Conservation (phyloP, 2,888 invertebrate species). For the Diaperis boleti region DNA sequence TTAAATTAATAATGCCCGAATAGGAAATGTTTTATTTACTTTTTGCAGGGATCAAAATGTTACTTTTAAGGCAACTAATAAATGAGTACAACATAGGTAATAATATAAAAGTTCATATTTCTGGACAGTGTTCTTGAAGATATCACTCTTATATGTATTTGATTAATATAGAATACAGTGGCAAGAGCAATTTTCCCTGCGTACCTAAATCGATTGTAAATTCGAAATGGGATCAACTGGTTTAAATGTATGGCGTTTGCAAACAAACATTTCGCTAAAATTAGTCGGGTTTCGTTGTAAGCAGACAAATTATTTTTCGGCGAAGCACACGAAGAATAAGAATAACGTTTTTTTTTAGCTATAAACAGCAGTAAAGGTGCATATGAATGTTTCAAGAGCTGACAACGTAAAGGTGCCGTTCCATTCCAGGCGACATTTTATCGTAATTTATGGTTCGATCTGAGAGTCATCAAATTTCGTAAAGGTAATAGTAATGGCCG, state of each 20-base stretch:
- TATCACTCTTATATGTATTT: no score
- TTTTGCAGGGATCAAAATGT: no score
- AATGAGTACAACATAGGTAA: no score
- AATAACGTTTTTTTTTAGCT: constrained; percentile 9
- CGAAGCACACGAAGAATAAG: not conserved
- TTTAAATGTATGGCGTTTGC: not conserved
- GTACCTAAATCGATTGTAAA: no score
- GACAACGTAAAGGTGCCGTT: constrained; percentile 15
- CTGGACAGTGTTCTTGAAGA: no score
- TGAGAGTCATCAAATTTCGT: constrained; percentile 29
- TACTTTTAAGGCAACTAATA: no score
- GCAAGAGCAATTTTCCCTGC: no score
- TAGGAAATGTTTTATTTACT: no score
- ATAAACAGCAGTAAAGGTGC: constrained; percentile 7
- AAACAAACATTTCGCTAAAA: constrained; percentile 3
- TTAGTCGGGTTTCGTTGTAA: not conserved
- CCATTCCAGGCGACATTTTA: constrained; percentile 16
- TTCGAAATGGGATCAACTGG: not conserved
- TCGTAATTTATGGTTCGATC: constrained; percentile 22
- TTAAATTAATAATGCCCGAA: no score
- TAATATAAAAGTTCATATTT: no score
- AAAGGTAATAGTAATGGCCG: constrained; percentile 26
- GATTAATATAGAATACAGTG: no score
- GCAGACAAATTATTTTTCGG: not conserved
- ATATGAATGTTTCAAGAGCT: constrained; percentile 16